These are phyloP conservation scores for Butorides virescens DNA, from an alignment of 2,113 vertebrate genomes.

Conservation along the genomic window DNA sequence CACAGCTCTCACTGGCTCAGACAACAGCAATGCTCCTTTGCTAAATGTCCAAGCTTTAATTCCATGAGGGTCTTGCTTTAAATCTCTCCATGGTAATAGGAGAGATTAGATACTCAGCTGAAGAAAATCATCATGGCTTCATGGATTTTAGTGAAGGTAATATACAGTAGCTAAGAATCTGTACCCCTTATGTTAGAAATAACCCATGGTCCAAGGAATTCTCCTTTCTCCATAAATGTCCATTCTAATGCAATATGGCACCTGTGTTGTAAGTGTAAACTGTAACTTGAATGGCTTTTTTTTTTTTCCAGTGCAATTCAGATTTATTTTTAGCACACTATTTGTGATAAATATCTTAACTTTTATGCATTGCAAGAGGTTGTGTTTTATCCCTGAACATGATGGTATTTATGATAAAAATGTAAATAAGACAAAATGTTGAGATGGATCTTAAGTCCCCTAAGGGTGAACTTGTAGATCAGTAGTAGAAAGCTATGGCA, in stretches of 20 bases:
- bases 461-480: neutral
- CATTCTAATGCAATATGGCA: neutral
- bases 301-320: neutral
- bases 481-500: neutral
- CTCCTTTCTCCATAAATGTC: neutral
- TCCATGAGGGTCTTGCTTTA: neutral
- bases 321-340: neutral
- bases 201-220: neutral
- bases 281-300: neutral
- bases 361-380: neutral
- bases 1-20: neutral
- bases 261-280: neutral
- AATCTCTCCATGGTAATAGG: neutral
- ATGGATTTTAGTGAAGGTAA: neutral
- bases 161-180: neutral
- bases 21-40: neutral
- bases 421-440: neutral
- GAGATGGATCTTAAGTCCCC: neutral
- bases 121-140: neutral
- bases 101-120: neutral
- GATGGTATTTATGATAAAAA: slow-evolving; percentile 3
- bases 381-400: neutral
- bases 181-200: neutral
- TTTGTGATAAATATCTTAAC: slow-evolving; percentile 8
- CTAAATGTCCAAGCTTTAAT: neutral